These are phyloP conservation scores for Tyrannus savana DNA, from an alignment of 2,113 vertebrate species.

Conservation along the genomic window DNA sequence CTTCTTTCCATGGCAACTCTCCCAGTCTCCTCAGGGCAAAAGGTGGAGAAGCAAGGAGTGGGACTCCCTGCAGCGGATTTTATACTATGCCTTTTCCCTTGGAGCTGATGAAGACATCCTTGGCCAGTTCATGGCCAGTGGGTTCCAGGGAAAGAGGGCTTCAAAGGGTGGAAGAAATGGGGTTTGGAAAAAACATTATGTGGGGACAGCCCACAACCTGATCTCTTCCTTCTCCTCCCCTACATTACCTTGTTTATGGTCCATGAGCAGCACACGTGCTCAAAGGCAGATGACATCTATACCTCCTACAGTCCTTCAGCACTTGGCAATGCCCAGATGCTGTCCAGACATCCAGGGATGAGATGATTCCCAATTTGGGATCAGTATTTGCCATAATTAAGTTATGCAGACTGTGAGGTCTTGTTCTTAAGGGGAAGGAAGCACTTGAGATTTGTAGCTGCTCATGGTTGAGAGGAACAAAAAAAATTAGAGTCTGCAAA, in stretches of 20 bases:
- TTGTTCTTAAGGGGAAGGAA: not conserved
- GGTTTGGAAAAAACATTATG: no score
- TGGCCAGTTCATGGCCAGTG: not conserved
- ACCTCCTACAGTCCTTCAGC: not conserved
- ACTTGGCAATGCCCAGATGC: not conserved
- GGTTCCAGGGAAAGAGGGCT: not conserved
- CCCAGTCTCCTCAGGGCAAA: not conserved
- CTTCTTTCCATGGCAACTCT: not conserved
- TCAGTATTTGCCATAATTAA: not conserved
- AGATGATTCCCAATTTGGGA: not conserved
- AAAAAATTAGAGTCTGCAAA: not conserved
- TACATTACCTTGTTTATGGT: not conserved
- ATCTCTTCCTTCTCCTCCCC: not conserved
- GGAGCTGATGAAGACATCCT: not conserved
- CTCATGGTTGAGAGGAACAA: not conserved
- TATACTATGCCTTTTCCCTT: not conserved
- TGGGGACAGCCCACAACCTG: no score
- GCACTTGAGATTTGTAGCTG: not conserved
- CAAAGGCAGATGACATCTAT: not conserved
- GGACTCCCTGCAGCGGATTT: rapidly evolving
- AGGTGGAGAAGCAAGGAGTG: not conserved
- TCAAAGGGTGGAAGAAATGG: not conserved
- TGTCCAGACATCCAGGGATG: not conserved
- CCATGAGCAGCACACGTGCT: not conserved
- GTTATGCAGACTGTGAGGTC: not conserved